Conservation (phyloP, 64 coral and sea anemone genomes). For the Platygyra sinensis region DNA sequence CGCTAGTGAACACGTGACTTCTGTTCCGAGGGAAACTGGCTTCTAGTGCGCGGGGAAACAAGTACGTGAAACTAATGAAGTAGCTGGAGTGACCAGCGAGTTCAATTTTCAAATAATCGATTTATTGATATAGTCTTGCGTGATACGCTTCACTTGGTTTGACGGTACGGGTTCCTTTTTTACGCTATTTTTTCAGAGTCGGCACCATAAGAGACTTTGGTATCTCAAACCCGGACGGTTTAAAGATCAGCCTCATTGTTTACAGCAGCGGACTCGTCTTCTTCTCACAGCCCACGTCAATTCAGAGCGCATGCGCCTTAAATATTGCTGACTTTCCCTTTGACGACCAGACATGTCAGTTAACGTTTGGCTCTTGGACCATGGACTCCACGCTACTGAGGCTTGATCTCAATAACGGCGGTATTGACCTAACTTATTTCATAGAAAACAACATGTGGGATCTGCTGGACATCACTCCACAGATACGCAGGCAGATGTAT, state of each 20-base stretch:
- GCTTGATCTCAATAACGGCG: constrained; percentile 30
- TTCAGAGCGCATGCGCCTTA: constrained; percentile 70
- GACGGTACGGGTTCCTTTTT: background rate
- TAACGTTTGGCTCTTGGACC: constrained; percentile 82
- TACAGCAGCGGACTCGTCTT: constrained; percentile 27
- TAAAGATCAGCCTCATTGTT: constrained; percentile 44
- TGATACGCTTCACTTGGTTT: no score
- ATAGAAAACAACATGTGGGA: constrained; percentile 79
- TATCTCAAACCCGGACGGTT: constrained; percentile 33
- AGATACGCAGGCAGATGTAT: background rate
- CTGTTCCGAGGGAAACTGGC: no score
- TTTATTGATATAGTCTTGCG: no score
- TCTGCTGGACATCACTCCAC: constrained; percentile 30
- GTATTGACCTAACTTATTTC: constrained; percentile 59
- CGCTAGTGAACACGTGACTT: no score
- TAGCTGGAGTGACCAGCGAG: no score
- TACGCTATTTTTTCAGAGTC: constrained; percentile 22
- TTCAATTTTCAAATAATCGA: no score
- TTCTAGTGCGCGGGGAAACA: no score
- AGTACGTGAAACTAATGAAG: no score
- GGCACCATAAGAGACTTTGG: constrained; percentile 57
- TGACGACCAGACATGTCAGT: constrained; percentile 78
- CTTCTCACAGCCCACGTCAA: constrained; percentile 52
- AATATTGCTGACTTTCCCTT: constrained; percentile 80
- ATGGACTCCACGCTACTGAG: constrained; percentile 34